A percentile compares a stretch with the other conserved stretches of the same genome.
Conservation (phyloP, 2,797 vertebrate genomes). For the Cryptoblepharus egeriae region DNA sequence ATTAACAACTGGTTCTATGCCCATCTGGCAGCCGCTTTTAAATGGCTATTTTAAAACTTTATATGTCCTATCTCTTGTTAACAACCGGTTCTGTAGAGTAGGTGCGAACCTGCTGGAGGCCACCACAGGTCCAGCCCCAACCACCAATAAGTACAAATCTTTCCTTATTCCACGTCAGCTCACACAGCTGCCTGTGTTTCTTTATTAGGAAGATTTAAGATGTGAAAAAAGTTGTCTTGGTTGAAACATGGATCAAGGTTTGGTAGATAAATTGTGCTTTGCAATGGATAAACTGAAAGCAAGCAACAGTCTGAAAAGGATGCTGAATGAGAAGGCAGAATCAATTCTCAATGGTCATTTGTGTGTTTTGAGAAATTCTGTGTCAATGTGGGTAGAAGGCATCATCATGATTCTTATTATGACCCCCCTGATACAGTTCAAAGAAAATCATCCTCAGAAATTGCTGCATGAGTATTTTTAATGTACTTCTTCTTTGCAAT, state of each 20-base stretch:
- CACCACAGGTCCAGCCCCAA: no score
- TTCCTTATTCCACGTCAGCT: neutral
- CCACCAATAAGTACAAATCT: neutral
- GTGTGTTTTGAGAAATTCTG: neutral
- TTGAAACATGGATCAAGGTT: neutral
- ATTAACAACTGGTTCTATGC: no score
- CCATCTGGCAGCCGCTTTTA: no score
- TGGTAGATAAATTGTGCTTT: neutral
- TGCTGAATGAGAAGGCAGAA: neutral
- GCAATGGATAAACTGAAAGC: neutral
- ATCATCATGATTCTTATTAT: neutral
- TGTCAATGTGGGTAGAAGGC: constrained; percentile 1
- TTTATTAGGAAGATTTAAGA: constrained; percentile 2
- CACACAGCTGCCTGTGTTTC: neutral
- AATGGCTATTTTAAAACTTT: no score
- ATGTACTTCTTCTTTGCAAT: constrained; percentile 27
- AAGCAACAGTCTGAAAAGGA: constrained; percentile 16
- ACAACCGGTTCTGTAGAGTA: no score
- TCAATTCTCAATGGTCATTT: neutral
- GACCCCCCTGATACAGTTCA: neutral
- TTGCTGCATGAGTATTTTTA: constrained; percentile 6
- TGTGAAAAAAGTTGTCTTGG: neutral
- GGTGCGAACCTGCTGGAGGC: no score
- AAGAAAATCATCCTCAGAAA: constrained; percentile 14
- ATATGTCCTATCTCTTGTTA: no score